Base-by-base conservation (phyloP, 1,140 invertebrate genomes). In the Nymphalis io region DNA sequence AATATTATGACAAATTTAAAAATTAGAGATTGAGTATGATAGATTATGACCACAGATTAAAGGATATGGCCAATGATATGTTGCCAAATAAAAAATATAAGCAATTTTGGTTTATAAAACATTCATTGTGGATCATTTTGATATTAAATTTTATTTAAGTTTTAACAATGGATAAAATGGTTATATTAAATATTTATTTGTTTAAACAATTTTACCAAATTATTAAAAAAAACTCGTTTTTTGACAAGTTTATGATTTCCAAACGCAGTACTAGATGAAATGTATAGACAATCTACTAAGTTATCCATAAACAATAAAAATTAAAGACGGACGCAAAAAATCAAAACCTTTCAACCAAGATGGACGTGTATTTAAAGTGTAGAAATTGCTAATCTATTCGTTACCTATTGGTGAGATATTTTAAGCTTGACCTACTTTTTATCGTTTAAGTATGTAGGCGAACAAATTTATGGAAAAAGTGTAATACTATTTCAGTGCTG, bases 361-460 rank as follows among this genome's bases (percentile, higher is more conserved):
- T 89, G 87, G 87, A 88, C 83, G 87, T 88, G 73, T 83, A 74
- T 76, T 81, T 70, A 80, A 73, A 68, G 72, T 75, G 44, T 46
- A 38, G 73, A 67, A 75, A 73, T 76, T 76, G 76, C 73, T 80
- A 74, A 69, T 72, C 68, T 72, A 75, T 42, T 66, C 67, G 40
- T 62, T 66, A 60, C 60, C 68, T 75, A 81, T 76, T 76, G 81
- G 82, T 86, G 38, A 83, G 79, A 72, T 73, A 73, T 71, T 73
- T 76, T 23, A 71, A 67, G 33, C 51, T 58, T 78, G 60, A 76
- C 60, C 73, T 72, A 65, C n/a, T 61, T 74, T 62, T 61, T 48
- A 63, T 42, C 13, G 11, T 55, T n/a, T 8, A 51, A n/a, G 48
- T 27, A 55, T 55, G 23, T 55, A 55, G 15, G 8, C 46, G 16